Base-by-base conservation (phyloP, 92 coral and sea anemone genomes). In the Palythoa caribaeorum region DNA sequence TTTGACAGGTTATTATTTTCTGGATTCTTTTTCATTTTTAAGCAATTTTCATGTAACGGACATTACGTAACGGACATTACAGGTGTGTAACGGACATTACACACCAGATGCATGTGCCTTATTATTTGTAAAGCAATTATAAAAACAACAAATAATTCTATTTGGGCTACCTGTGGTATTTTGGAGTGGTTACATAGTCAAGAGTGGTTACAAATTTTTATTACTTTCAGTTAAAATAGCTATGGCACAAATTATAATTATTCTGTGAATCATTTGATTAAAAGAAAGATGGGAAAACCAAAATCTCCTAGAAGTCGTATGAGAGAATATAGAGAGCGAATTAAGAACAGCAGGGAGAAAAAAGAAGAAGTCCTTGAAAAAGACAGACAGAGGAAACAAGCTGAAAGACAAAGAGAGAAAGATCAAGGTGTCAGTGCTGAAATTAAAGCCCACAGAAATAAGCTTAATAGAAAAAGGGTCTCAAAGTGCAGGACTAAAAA, bases 371-470 rank as follows among this genome's bases (percentile, higher is more conserved):
- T 44, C 50, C 50, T 44, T 44, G 17, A 55, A 55, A 55, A 55
- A 55, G 17, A 15, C 14, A 55, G 62, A 55, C 9, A 55, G 62
- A 55, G 62, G 17, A 55, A 55, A 15, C 62, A 55, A 55, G 62
- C 62, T 55, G 83, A 38, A 59, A 73, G 87, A 80, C 28, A 9
- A 55, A 88, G 47, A 35, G 77, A 88, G 77, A 80, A 71, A 66
- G 73, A 88, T 77, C 78, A 35, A 40, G 79, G 86, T 16, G 65
- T 88, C 50, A 88, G 86, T 14, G 40, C 90, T 88, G 90, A 87
- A 44, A 39, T 62, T 9, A 88, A 78, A 44, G 73, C 86, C 59
- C 90, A 88, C 35, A 69, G 91, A 48, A 53, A 79, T 71, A 88
- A 72, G 87, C 74, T 88, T 40, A 88, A 88, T 38, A 88, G 87